Conservation (phyloP, 2,797 vertebrate genomes). For the Staurois parvus region DNA sequence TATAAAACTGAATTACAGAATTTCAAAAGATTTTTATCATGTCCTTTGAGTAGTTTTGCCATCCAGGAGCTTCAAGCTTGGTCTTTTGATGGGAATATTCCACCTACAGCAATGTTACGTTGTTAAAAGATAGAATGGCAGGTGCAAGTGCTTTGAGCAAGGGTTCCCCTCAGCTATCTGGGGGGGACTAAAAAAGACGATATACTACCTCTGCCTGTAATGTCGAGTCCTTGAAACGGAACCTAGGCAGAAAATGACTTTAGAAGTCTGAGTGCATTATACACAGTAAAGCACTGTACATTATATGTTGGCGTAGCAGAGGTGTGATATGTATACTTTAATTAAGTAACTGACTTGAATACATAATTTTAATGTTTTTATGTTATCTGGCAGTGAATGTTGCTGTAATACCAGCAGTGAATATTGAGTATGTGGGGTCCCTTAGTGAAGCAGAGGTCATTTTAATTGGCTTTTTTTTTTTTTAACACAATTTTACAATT, state of each 20-base stretch:
- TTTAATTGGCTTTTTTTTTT: too few relatives aligned
- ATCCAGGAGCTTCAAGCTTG: conserved; percentile 31
- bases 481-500: too few relatives aligned
- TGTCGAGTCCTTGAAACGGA: conserved; percentile 35
- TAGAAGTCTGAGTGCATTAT: neutral
- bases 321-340: too few relatives aligned
- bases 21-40: conserved; percentile 43
- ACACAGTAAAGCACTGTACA: neutral
- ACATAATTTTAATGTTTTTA: too few relatives aligned
- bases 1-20: conserved; percentile 60
- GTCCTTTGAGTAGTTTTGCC: conserved; percentile 53
- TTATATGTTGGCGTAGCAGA: neutral
- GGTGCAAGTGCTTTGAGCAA: conserved; percentile 60
- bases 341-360: too few relatives aligned
- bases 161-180: conserved; percentile 45
- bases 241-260: conserved; percentile 8
- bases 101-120: conserved; percentile 61
- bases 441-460: too few relatives aligned
- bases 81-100: conserved; percentile 60
- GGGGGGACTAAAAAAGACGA: conserved; percentile 37
- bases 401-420: too few relatives aligned
- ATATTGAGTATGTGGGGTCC: too few relatives aligned
- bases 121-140: conserved; percentile 57
- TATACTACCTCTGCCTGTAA: conserved; percentile 29
- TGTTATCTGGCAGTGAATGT: too few relatives aligned